Conservation (phyloP, 2,888 invertebrate genomes). For the Lasioglossum villosulum region DNA sequence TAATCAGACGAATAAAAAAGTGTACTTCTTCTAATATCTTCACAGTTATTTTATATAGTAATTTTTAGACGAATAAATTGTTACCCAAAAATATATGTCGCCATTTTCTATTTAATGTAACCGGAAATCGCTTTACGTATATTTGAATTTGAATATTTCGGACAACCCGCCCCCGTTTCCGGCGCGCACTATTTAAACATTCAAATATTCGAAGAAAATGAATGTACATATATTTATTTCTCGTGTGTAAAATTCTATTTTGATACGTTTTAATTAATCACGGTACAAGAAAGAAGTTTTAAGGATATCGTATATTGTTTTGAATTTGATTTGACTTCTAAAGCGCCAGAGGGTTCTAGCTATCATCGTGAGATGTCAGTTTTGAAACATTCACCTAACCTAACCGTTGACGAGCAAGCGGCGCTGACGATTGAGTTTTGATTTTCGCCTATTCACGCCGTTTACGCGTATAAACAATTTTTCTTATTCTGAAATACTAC, state of each 20-base stretch:
- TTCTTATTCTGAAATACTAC: constrained; percentile 23
- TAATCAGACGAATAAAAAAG: not conserved
- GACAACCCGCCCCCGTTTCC: not conserved
- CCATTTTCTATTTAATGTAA: not conserved
- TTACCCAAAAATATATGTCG: not conserved
- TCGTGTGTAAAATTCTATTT: not conserved
- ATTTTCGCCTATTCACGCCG: constrained; percentile 81
- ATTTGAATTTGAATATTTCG: not conserved
- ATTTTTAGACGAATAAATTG: not conserved
- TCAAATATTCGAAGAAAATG: not conserved
- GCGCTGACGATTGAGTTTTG: constrained; percentile 71
- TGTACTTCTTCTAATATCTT: not conserved
- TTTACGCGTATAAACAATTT: constrained; percentile 70
- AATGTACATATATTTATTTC: not conserved
- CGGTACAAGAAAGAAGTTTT: not conserved
- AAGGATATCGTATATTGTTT: not conserved
- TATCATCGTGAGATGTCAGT: constrained; percentile 33
- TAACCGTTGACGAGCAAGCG: not conserved
- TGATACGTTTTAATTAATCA: not conserved
- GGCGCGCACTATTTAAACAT: not conserved
- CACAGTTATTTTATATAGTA: not conserved
- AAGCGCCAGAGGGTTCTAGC: not conserved
- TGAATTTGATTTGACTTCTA: not conserved
- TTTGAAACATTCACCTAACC: constrained; percentile 19
- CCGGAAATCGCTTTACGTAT: not conserved